Evolutionary conservation across 2,113 vertebrate species (phyloP).

Genomic region (Pycnonotus jocosus): DNA sequence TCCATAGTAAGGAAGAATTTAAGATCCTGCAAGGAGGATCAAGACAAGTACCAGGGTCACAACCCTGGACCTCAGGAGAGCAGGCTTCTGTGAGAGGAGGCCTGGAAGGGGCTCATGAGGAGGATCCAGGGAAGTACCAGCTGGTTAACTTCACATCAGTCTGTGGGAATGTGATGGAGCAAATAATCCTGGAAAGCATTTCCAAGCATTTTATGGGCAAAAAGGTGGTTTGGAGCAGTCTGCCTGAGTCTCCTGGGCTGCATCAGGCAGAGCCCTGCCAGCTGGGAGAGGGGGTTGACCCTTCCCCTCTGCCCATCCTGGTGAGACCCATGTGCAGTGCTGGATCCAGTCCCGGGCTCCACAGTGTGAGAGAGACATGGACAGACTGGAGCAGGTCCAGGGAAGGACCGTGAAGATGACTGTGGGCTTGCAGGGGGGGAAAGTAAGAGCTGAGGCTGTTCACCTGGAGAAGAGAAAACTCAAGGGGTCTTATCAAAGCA

Average conservation of each 20-base stretch:
- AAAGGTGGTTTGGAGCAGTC: not conserved
- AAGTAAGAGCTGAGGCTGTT: not conserved
- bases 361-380: not conserved
- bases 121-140: not conserved
- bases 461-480: not conserved
- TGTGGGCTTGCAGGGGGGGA: not conserved
- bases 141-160: not conserved
- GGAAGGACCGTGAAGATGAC: not conserved
- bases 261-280: not conserved
- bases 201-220: not conserved
- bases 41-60: not conserved
- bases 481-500: accelerated
- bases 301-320: not conserved
- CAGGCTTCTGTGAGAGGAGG: not conserved
- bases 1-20: not conserved
- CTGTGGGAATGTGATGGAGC: not conserved
- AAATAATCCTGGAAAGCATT: not conserved
- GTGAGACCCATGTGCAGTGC: not conserved
- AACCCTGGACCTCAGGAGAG: not conserved
- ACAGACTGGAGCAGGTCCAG: not conserved
- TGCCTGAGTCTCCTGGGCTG: not conserved
- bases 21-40: not conserved
- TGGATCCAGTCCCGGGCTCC: accelerated
- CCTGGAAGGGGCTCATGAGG: not conserved
- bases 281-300: accelerated